Evolutionary conservation across 2,888 invertebrate genomes (phyloP).

Genomic region (Gerosis bhagava): DNA sequence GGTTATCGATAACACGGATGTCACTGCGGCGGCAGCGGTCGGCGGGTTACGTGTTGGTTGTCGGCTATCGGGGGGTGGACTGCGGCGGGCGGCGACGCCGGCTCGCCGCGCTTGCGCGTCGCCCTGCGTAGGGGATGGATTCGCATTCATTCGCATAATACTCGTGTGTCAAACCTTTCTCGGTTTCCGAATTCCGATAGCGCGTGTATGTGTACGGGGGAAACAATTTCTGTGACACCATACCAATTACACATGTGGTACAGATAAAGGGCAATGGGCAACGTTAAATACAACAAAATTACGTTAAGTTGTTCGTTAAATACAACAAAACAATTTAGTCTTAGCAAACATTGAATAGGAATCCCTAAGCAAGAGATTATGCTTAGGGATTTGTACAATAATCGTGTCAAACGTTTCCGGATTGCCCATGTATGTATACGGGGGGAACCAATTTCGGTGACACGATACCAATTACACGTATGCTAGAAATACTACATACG

Average conservation of each 20-base stretch:
- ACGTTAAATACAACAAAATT: too few relatives aligned
- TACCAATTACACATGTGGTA: conserved; percentile 13
- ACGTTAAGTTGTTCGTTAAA: too few relatives aligned
- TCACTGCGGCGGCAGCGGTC: conserved; percentile 54
- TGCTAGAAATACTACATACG: too few relatives aligned
- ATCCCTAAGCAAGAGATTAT: too few relatives aligned
- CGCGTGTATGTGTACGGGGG: conserved; percentile 15
- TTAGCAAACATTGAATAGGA: too few relatives aligned
- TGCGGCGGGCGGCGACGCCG: conserved; percentile 61
- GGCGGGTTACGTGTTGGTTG: conserved; percentile 32
- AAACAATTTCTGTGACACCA: conserved; percentile 7
- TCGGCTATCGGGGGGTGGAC: conserved; percentile 51
- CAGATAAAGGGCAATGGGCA: too few relatives aligned
- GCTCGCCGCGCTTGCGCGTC: conserved; percentile 57
- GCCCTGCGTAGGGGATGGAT: conserved; percentile 49
- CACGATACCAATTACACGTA: too few relatives aligned
- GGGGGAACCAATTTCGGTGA: too few relatives aligned
- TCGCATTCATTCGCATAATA: conserved; percentile 51
- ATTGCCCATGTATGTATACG: too few relatives aligned
- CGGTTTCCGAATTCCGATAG: conserved; percentile 48
- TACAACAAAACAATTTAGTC: too few relatives aligned
- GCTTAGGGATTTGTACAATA: too few relatives aligned
- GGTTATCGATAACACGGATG: conserved; percentile 38
- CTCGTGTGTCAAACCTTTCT: conserved; percentile 47
- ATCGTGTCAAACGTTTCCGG: too few relatives aligned